Evolutionary conservation across 2,797 vertebrate species (phyloP).

Genomic region (Acanthiza pusilla): DNA sequence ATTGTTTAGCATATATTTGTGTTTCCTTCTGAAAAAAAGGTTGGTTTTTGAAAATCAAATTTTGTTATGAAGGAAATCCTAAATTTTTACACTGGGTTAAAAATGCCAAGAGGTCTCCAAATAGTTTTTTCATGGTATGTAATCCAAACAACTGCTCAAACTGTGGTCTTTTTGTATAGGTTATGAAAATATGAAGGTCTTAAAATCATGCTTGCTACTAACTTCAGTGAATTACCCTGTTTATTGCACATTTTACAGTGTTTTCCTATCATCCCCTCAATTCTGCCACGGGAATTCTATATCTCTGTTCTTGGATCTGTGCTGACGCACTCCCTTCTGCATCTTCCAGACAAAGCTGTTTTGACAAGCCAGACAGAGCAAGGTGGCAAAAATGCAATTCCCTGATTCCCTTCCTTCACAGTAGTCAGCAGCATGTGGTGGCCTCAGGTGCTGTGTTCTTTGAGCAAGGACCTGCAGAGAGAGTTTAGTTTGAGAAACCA

Average conservation of each 20-base stretch:
- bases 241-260: neutral
- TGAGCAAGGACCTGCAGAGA: neutral
- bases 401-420: neutral
- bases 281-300: neutral
- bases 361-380: neutral
- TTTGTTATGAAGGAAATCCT: neutral
- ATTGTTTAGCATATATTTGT: neutral
- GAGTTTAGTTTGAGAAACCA: neutral
- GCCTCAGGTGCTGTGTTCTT: neutral
- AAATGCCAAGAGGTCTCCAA: neutral
- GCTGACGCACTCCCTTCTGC: neutral
- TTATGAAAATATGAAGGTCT: neutral
- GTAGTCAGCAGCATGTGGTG: neutral
- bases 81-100: neutral
- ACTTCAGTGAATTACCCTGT: neutral
- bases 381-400: neutral
- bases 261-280: neutral
- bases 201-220: neutral
- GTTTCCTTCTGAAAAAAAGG: neutral
- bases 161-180: neutral
- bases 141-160: neutral
- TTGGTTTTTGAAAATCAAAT: neutral
- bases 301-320: neutral
- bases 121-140: neutral
- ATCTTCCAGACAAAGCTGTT: conserved; percentile 8